Base-by-base conservation (phyloP, 2,113 vertebrate genomes). In the Fregata magnificens region DNA sequence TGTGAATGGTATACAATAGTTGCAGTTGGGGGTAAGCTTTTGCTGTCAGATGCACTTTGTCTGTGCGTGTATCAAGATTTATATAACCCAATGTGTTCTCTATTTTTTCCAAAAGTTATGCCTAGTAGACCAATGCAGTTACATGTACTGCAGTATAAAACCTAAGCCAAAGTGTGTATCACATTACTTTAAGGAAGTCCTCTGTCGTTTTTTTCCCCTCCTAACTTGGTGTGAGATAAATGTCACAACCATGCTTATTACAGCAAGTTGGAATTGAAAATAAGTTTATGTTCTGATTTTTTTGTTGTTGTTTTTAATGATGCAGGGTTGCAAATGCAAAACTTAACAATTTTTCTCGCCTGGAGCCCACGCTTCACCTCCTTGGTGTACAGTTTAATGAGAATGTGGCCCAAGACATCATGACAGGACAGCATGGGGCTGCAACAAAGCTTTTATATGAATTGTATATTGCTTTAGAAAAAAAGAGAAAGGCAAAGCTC, bases 281-380 rank as follows among this genome's bases (percentile, higher is more conserved):
- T 50, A 74, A 42, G 9, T 76, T 79, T 49, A 21, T 84, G 25
- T 84, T 78, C 50, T 91, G 15, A 5, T 21, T 50, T 52, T 44
- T 63, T 36, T 58, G 4, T 49, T 81, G 6, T 88, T 47, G 78
- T 77, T 78, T 92, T 82, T 89, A 83, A 65, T 62, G 20, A 24
- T 91, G 18, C 69, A 99, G 99, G 92, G 94, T 95, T 52, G 97
- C 98, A 47, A 97, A 97, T 94, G 98, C 99, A 77, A 99, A 98
- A 95, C 87, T 99, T 83, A 99, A 98, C 89, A 99, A 99, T 91
- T 99, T 99, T 95, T 99, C 98, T 44, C 99, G 98, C 28, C 94
- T 99, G 83, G 98, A 99, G 86, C 99, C 99, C 31, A 99, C 99
- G 0, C 97, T 99, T 62, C 98, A 98, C 10, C 98, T 99, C 56